phyloP scores from a whole-genome alignment of 2,888 invertebrate genomes.

The Tetragonisca angustula region DNA sequence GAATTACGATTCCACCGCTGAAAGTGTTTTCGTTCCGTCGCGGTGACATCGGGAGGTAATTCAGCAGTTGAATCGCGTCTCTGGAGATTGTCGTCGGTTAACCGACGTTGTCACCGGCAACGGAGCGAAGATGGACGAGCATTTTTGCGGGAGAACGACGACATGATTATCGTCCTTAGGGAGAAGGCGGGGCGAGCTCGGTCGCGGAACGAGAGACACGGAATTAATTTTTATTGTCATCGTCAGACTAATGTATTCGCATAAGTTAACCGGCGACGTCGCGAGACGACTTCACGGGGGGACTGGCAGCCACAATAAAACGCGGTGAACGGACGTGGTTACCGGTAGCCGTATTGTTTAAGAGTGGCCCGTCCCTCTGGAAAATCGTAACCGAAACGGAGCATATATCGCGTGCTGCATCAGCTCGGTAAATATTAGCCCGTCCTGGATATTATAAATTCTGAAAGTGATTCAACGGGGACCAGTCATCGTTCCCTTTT shows the following conservation, averaged over 20 bases:
- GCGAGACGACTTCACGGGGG: constrained; percentile 35
- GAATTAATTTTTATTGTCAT: constrained; percentile 63
- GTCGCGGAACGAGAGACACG: constrained; percentile 16
- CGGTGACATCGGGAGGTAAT: constrained; percentile 13
- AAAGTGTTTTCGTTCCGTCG: not conserved
- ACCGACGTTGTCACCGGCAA: constrained; percentile 17
- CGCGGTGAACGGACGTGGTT: constrained; percentile 19
- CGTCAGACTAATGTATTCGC: constrained; percentile 45
- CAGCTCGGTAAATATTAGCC: constrained; percentile 47
- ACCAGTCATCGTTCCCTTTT: not conserved
- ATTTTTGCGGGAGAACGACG: constrained; percentile 61
- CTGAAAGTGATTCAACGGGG: constrained; percentile 38
- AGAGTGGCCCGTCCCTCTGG: constrained; percentile 7
- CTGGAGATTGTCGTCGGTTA: constrained; percentile 20
- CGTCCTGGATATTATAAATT: constrained; percentile 45
- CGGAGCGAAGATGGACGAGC: constrained; percentile 41
- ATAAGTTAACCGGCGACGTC: constrained; percentile 33
- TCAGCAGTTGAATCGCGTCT: not conserved
- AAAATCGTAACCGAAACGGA: constrained; percentile 18
- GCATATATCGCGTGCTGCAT: constrained; percentile 24
- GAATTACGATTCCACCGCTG: not conserved
- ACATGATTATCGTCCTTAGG: constrained; percentile 56
- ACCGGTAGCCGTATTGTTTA: constrained; percentile 45
- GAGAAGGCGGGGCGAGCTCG: constrained; percentile 2
- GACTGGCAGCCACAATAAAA: constrained; percentile 57